Evolutionary conservation across 2,888 invertebrate genomes (phyloP), one percentile per base, ranked within the genome.

Genomic region (Helicoverpa assulta): DNA sequence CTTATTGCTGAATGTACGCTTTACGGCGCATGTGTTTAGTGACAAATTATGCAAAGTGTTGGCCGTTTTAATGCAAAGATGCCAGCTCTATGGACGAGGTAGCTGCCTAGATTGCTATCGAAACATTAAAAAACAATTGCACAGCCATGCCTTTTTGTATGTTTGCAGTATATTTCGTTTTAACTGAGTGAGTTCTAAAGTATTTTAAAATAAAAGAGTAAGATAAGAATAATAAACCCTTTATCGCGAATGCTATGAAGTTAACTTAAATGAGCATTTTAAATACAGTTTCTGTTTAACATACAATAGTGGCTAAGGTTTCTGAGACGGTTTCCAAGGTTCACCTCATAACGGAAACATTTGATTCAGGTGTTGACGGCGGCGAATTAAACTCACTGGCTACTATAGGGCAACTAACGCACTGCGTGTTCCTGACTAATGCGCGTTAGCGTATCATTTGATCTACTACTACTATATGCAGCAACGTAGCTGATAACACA

Each of bases 1-100:
- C 79, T 88, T 86, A 88, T 85, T 85, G 82, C 80, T 67, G 75
- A 73, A 78, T 84, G 80, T 80, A 83, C 83, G 78, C 67, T 85
- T 88, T 87, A 88, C 81, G 78, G 79, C 73, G 79, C 80, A 81
- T 85, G 80, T 83, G 85, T 87, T 87, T 86, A 85, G 85, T 86
- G 86, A 89, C 85, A 87, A 90, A 90, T 91, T 91, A 92, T 91
- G 88, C 86, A 87, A 88, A 90, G 74, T 74, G 78, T 80, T 70
- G 67, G 73, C 70, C 65, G 76, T 84, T 83, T 73, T 76, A 83
- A 81, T 79, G 69, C 67, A 71, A 73, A 80, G 66, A 86, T 83
- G 78, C 75, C 40, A 59, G 55, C 55, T 33, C 50, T 69, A 68
- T 53, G 56, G 56, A 61, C 61, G 56, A 81, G 80, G 77, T 75